Evolutionary conservation across 2,888 invertebrate species (phyloP).

Genomic region (Eulithis prunata): DNA sequence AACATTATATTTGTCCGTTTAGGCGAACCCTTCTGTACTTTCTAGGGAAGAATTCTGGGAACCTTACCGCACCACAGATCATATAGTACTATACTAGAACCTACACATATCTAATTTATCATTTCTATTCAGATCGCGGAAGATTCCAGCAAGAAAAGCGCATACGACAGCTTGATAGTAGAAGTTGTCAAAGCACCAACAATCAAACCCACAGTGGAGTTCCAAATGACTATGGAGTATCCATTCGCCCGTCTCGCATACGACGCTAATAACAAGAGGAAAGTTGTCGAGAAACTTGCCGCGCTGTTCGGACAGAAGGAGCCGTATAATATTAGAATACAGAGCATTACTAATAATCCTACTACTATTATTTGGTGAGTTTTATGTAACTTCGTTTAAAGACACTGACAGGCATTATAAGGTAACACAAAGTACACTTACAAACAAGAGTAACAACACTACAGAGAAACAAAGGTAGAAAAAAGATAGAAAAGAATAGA

Average conservation of each 20-base stretch:
- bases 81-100: too few species aligned
- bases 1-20: too few species aligned
- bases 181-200: constrained; percentile 87
- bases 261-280: constrained; percentile 89
- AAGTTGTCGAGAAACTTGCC: constrained; percentile 92
- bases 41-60: too few species aligned
- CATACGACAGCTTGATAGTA: constrained; percentile 91
- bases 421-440: too few species aligned
- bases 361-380: constrained; percentile 88
- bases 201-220: constrained; percentile 89
- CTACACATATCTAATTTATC: not conserved
- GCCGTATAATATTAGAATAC: constrained; percentile 89
- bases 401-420: too few species aligned
- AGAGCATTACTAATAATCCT: constrained; percentile 87
- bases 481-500: too few species aligned
- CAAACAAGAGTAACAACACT: too few species aligned
- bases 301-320: constrained; percentile 90
- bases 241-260: constrained; percentile 88
- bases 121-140: constrained; percentile 84
- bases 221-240: constrained; percentile 91
- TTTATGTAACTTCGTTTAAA: too few species aligned
- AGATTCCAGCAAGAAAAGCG: constrained; percentile 89
- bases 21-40: too few species aligned
- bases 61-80: too few species aligned
- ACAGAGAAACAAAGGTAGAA: too few species aligned